phyloP scores from a whole-genome alignment of 2,888 invertebrate species.

The Drosophila barbarae region DNA sequence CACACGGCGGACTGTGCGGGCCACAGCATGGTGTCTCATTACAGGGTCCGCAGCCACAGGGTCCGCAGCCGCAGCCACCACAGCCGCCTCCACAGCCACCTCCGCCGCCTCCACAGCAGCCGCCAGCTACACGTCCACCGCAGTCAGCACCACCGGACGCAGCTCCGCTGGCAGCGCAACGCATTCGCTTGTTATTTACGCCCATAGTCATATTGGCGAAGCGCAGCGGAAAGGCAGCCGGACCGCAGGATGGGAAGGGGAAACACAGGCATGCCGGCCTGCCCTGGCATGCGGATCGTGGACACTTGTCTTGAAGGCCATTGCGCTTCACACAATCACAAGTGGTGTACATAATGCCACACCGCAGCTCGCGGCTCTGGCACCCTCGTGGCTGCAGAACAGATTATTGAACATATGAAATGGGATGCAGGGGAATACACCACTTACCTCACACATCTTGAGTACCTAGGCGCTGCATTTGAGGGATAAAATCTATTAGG shows the following conservation, averaged over 20 bases:
- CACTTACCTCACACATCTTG: slow-evolving; percentile 77
- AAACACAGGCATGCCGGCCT: slow-evolving; percentile 80
- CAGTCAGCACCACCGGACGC: slow-evolving; percentile 49
- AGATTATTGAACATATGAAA: neutral
- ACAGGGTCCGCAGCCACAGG: slow-evolving; percentile 53
- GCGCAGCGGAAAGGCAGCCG: slow-evolving; percentile 76
- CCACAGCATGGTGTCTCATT: slow-evolving; percentile 52
- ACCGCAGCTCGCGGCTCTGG: slow-evolving; percentile 82
- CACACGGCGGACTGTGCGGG: slow-evolving; percentile 58
- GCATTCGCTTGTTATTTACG: slow-evolving; percentile 69
- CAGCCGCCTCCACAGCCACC: slow-evolving; percentile 52
- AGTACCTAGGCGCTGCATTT: slow-evolving; percentile 46
- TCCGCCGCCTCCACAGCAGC: slow-evolving; percentile 42
- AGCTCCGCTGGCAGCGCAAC: slow-evolving; percentile 66
- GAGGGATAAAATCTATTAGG: neutral
- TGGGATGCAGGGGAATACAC: neutral
- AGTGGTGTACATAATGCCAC: slow-evolving; percentile 81
- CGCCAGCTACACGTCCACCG: slow-evolving; percentile 48
- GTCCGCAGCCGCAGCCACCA: slow-evolving; percentile 46
- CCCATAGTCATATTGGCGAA: slow-evolving; percentile 77
- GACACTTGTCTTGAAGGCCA: slow-evolving; percentile 83
- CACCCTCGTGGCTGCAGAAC: slow-evolving; percentile 73
- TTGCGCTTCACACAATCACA: slow-evolving; percentile 83
- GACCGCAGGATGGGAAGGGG: slow-evolving; percentile 81
- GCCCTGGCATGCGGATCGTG: slow-evolving; percentile 81